Percentiles rank a stretch among this genome's conserved stretches.
Evolutionary conservation across 2,113 vertebrate species (phyloP).

Genomic region (Australoheros scitulus): DNA sequence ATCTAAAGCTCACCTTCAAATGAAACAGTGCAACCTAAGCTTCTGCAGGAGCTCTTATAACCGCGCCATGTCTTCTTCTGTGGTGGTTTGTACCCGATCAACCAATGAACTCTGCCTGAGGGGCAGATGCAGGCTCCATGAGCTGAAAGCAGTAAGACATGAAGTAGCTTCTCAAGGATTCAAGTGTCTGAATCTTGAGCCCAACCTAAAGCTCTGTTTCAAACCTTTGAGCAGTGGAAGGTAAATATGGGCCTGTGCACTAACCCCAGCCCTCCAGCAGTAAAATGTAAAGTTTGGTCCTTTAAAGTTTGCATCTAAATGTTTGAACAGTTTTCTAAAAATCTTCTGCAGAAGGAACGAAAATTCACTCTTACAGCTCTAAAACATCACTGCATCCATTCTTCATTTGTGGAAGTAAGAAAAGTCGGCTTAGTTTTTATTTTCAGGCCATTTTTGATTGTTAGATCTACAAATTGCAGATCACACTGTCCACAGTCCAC

Average conservation of each 20-base stretch:
- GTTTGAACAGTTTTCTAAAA: not conserved
- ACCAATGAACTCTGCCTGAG: not conserved
- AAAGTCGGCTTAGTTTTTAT: not conserved
- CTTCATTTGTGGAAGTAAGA: not conserved
- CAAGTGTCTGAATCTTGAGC: accelerated
- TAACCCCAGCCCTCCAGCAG: not conserved
- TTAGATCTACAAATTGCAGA: not conserved
- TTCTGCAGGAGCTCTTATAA: no score
- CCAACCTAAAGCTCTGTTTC: not conserved
- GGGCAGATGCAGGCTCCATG: no score
- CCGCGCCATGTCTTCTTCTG: no score
- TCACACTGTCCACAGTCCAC: not conserved
- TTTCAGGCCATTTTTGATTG: not conserved
- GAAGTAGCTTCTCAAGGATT: not conserved
- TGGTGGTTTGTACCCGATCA: no score
- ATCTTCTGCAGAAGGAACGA: not conserved
- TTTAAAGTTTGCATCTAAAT: not conserved
- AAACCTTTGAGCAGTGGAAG: not conserved
- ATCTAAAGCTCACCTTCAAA: not conserved
- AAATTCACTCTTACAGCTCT: accelerated
- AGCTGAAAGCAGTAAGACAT: not conserved
- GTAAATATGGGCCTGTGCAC: accelerated
- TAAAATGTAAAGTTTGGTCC: not conserved
- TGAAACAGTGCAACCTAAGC: not conserved
- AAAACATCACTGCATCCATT: accelerated